phyloP scores from a whole-genome alignment of 2,797 vertebrate species.

The Glyptemys insculpta region DNA sequence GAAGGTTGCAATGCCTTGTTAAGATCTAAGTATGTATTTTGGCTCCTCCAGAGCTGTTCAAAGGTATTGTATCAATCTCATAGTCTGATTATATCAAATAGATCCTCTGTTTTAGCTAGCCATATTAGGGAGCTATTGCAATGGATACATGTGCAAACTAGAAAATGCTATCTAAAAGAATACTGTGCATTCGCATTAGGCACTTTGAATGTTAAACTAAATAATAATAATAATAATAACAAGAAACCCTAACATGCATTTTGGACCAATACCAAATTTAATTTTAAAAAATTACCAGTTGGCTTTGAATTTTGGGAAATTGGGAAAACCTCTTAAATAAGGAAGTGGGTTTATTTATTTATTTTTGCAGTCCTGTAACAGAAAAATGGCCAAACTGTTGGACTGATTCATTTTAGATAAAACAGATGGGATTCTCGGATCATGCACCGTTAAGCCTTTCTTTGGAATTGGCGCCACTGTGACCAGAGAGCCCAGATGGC shows the following conservation, averaged over 20 bases:
- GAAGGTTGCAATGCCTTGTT: not conserved
- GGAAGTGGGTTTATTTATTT: conserved; percentile 71
- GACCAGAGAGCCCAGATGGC: conserved; percentile 86
- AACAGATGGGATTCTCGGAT: conserved; percentile 88
- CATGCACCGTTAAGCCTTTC: conserved; percentile 86
- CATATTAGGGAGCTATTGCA: not conserved
- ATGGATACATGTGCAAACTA: not conserved
- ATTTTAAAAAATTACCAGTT: conserved; percentile 9
- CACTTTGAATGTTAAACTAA: not conserved
- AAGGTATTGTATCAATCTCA: not conserved
- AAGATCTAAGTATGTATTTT: not conserved
- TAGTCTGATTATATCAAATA: accelerated
- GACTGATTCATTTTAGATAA: conserved; percentile 79
- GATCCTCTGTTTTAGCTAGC: not conserved
- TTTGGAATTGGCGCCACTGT: conserved; percentile 86
- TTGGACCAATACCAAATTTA: conserved; percentile 3
- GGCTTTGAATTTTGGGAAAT: conserved; percentile 65
- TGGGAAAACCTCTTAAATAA: conserved; percentile 64
- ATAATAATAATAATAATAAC: not conserved
- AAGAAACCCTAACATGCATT: accelerated
- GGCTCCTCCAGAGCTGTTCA: not conserved
- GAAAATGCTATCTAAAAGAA: not conserved
- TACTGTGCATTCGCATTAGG: not conserved
- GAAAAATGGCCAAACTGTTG: conserved; percentile 74
- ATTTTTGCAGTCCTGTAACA: conserved; percentile 67